Percentiles rank a stretch among this genome's conserved stretches.
Evolutionary conservation across 2,888 invertebrate species (phyloP).

Genomic region (Cephalotes varians): DNA sequence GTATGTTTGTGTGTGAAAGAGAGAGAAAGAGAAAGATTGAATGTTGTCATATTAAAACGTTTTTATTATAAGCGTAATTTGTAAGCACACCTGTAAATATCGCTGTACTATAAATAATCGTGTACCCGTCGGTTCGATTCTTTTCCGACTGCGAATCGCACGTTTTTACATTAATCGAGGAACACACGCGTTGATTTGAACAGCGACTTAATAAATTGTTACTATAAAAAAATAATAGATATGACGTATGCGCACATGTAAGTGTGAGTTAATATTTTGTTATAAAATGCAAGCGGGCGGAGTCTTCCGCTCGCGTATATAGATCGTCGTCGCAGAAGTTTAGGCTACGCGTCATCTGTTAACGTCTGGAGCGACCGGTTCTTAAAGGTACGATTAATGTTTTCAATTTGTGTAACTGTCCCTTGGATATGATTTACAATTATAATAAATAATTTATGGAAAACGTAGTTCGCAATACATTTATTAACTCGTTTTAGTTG

Average conservation of each 20-base stretch:
- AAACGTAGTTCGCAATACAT: not conserved
- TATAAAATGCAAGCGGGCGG: slow-evolving; percentile 22
- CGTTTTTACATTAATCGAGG: slow-evolving; percentile 45
- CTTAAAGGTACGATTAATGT: slow-evolving; percentile 64
- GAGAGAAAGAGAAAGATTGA: slow-evolving; percentile 22
- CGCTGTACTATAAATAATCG: slow-evolving; percentile 76
- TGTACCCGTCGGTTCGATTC: slow-evolving; percentile 64
- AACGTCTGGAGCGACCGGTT: slow-evolving; percentile 57
- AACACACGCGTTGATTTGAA: slow-evolving; percentile 19
- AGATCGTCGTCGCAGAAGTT: slow-evolving; percentile 62
- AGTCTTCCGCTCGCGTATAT: not conserved
- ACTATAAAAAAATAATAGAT: slow-evolving; percentile 24
- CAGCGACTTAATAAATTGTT: slow-evolving; percentile 47
- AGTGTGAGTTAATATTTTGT: slow-evolving; percentile 43
- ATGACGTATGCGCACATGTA: slow-evolving; percentile 5
- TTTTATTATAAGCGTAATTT: slow-evolving; percentile 64
- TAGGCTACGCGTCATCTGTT: slow-evolving; percentile 62
- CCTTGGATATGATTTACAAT: slow-evolving; percentile 72
- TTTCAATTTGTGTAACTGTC: slow-evolving; percentile 73
- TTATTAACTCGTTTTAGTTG: not conserved
- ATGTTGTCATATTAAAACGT: slow-evolving; percentile 42
- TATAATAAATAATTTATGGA: slow-evolving; percentile 71
- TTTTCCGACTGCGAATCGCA: slow-evolving; percentile 61
- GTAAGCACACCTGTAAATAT: slow-evolving; percentile 78
- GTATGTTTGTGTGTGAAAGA: too few relatives aligned